Conservation (phyloP, 2,113 vertebrate species). For the Embiotoca jacksoni region DNA sequence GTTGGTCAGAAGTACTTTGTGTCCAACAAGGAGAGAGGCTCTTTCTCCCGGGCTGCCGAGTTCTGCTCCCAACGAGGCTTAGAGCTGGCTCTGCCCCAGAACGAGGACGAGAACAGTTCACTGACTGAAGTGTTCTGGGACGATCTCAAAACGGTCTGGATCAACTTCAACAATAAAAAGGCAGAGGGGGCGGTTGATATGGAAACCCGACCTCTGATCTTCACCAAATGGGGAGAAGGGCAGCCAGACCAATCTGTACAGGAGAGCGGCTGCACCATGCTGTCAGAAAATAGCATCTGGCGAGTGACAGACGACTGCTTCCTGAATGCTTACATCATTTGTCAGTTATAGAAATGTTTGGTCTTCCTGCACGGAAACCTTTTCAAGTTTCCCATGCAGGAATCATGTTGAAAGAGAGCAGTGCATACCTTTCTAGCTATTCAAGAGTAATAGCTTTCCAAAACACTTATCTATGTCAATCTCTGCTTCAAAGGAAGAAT, state of each 20-base stretch:
- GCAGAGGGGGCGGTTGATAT: background rate
- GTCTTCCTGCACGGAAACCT: too few relatives aligned
- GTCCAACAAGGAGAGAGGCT: slow-evolving; percentile 23
- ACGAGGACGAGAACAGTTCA: slow-evolving; percentile 13
- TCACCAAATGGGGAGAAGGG: slow-evolving; percentile 29
- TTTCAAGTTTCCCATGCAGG: too few relatives aligned
- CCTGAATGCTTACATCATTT: slow-evolving; percentile 22
- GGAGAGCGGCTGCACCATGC: slow-evolving; percentile 28
- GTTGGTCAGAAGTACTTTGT: slow-evolving; percentile 44
- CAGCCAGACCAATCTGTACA: slow-evolving; percentile 20
- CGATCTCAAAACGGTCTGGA: background rate
- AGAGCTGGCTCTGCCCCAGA: slow-evolving; percentile 40
- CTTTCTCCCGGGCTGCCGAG: slow-evolving; percentile 17
- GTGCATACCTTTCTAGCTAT: too few relatives aligned
- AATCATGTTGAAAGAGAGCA: too few relatives aligned
- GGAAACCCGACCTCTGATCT: slow-evolving; percentile 16
- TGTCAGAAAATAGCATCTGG: slow-evolving; percentile 15
- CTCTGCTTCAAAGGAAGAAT: too few relatives aligned
- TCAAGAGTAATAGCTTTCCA: too few relatives aligned
- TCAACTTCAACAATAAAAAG: slow-evolving; percentile 5
- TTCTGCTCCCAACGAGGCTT: slow-evolving; percentile 29
- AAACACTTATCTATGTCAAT: too few relatives aligned
- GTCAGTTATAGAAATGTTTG: slow-evolving; percentile 35
- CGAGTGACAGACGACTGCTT: background rate
- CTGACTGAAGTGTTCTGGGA: slow-evolving; percentile 16